Conservation (phyloP, 2,888 invertebrate species). For the Drosophila falleni region DNA sequence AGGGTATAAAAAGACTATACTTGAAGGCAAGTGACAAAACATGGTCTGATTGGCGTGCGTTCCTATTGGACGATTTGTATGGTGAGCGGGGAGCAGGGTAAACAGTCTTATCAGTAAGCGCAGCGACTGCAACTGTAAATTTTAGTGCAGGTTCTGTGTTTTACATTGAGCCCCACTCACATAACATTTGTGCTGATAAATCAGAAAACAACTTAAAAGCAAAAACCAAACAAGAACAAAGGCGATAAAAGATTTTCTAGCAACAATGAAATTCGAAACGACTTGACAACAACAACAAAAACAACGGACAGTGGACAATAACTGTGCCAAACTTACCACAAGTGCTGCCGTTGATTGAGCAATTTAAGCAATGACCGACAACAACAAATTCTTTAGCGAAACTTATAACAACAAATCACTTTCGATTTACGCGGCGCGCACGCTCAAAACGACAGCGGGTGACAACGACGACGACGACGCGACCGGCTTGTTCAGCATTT, state of each 20-base stretch:
- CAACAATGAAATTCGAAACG: slow-evolving; percentile 43
- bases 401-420: slow-evolving; percentile 67
- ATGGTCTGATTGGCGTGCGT: slow-evolving; percentile 45
- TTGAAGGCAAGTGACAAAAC: slow-evolving; percentile 42
- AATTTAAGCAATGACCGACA: slow-evolving; percentile 69
- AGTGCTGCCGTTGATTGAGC: slow-evolving; percentile 69
- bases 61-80: slow-evolving; percentile 33
- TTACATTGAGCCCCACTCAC: slow-evolving; percentile 30
- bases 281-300: not conserved
- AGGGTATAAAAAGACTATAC: too few relatives aligned
- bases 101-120: slow-evolving; percentile 49
- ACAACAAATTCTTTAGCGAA: slow-evolving; percentile 26
- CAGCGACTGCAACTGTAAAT: slow-evolving; percentile 30
- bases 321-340: slow-evolving; percentile 77
- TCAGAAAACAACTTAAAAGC: slow-evolving; percentile 24
- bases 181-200: slow-evolving; percentile 65
- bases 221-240: slow-evolving; percentile 43
- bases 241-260: slow-evolving; percentile 39
- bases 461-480: slow-evolving; percentile 44
- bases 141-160: slow-evolving; percentile 35
- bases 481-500: slow-evolving; percentile 74
- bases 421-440: slow-evolving; percentile 66
- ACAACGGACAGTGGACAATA: slow-evolving; percentile 28
- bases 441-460: slow-evolving; percentile 16
- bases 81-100: not conserved